Base-by-base conservation (phyloP, 1,140 invertebrate genomes). In the Eriosoma lanigerum region DNA sequence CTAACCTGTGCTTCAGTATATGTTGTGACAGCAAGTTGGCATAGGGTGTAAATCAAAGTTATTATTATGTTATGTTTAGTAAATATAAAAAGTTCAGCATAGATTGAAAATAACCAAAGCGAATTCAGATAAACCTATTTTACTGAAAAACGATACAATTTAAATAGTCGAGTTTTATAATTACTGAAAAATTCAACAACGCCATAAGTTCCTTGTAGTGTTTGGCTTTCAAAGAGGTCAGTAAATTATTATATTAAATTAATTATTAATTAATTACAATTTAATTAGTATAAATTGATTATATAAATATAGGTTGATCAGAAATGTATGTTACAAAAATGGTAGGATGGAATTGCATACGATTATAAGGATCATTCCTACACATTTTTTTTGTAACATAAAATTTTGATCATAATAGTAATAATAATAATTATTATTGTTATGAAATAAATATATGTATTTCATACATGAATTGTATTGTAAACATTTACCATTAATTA, bases 1-100 rank as follows among this genome's bases (percentile, higher is more conserved):
- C 32, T 38, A 38, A 38, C 32, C 8, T n/a, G 29, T 72, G 24
- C 26, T 72, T 72, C 68, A 72, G 68, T 72, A 72, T 38, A 8
- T 38, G 32, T 38, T 38, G 32, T 38, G 1, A 24, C 17, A 46
- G 6, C 68, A 8, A 4, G 32, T 38, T 8, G 48, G 68, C 52
- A 50, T 52, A n/a, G 29, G 26, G 46, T 72, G 68, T 52, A 8
- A 15, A 52, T 50, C 29, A 10, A 52, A 52, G 26, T 72, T 72
- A 19, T 29, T 50, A 26, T 52, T 29, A 29, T 29, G 17, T 72
- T n/a, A 8, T 29, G 48, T 32, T 13, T 50, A 29, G 21, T 10
- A 50, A 72, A n/a, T 26, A 29, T 5, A 72, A 32, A 17, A 29
- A 72, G 24, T n/a, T 50, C 8, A 12, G 29, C 9, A 1, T 10